phyloP scores from a whole-genome alignment of 2,797 vertebrate genomes.

The Melanotaenia maccullochi region DNA sequence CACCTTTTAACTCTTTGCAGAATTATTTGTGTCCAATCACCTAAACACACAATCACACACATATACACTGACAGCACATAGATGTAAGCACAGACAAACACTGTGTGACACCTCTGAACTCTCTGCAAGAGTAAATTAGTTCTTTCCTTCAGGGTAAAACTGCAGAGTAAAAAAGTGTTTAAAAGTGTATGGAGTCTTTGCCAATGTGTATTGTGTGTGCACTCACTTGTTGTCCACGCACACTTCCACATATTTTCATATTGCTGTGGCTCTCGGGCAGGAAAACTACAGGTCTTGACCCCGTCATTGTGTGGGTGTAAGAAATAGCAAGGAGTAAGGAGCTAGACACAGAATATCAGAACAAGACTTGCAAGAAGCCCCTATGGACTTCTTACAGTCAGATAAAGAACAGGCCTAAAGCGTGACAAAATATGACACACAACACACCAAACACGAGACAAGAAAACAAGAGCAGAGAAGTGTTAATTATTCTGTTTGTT shows the following conservation, averaged over 20 bases:
- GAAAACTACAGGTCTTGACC: conserved; percentile 51
- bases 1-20: conserved; percentile 26
- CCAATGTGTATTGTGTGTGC: conserved; percentile 9
- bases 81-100: conserved; percentile 24
- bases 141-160: conserved; percentile 41
- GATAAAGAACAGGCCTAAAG: conserved; percentile 43
- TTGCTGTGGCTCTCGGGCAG: conserved; percentile 25
- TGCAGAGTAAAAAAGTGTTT: conserved; percentile 48
- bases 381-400: conserved; percentile 37
- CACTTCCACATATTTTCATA: conserved; percentile 15
- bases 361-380: conserved; percentile 45
- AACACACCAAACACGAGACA: conserved; percentile 21
- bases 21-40: conserved; percentile 22
- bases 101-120: conserved; percentile 47
- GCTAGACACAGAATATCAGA: conserved; percentile 47
- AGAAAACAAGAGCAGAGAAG: not conserved
- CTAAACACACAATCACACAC: not conserved
- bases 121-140: conserved; percentile 48
- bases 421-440: conserved; percentile 33
- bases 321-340: conserved; percentile 39
- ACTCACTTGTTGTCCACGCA: conserved; percentile 7
- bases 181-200: conserved; percentile 33
- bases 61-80: not conserved
- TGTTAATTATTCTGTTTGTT: conserved; percentile 11
- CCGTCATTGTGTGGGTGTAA: conserved; percentile 55